Conservation (phyloP, 2,888 invertebrate species). For the Pachycephus smyrnensis region DNA sequence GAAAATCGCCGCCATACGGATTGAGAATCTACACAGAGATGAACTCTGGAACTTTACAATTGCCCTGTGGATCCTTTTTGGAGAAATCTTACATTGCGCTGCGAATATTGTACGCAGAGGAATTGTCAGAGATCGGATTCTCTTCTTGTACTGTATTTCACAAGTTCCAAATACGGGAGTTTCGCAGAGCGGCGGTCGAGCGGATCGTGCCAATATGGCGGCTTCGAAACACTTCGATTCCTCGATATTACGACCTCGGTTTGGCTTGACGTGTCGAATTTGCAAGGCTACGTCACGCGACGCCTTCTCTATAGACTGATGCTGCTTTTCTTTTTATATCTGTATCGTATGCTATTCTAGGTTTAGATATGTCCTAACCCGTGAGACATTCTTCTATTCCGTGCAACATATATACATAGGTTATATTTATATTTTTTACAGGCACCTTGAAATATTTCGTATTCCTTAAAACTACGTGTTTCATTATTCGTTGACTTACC, state of each 20-base stretch:
- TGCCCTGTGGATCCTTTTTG: neutral
- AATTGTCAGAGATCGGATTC: neutral
- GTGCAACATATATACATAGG: slow-evolving; percentile 30
- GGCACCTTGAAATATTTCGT: slow-evolving; percentile 11
- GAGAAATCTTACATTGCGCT: neutral
- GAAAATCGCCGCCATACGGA: neutral
- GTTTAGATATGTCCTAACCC: neutral
- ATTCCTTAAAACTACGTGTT: slow-evolving; percentile 6
- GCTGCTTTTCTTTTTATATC: neutral
- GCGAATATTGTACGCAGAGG: neutral
- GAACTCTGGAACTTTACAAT: neutral
- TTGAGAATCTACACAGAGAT: neutral
- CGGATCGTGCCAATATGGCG: neutral
- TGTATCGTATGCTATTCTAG: neutral
- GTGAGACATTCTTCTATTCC: neutral
- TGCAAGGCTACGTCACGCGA: neutral
- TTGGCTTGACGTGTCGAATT: neutral
- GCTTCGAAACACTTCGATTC: neutral
- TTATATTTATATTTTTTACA: slow-evolving; percentile 49
- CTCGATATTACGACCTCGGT: neutral
- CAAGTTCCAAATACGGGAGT: neutral
- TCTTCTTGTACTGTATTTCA: neutral
- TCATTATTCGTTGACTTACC: slow-evolving; percentile 32
- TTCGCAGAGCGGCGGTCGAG: neutral
- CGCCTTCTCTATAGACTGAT: neutral